Conservation (phyloP, 2,797 vertebrate species). For the Columba guinea region DNA sequence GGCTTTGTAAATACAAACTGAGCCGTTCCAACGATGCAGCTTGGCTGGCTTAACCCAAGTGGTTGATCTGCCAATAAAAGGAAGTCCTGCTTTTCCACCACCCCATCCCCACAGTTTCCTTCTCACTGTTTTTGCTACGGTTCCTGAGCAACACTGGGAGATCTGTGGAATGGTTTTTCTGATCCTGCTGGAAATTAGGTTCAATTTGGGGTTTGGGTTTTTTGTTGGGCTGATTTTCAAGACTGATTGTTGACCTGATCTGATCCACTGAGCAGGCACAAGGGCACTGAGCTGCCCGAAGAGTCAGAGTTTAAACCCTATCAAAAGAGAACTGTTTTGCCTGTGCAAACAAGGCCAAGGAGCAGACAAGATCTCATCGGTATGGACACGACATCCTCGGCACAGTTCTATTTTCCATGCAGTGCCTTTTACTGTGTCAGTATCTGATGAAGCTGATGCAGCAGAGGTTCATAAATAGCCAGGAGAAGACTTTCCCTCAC, state of each 20-base stretch:
- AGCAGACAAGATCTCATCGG: not conserved
- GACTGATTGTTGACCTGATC: not conserved
- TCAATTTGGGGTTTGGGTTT: not conserved
- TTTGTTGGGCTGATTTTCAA: not conserved
- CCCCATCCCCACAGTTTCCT: not conserved
- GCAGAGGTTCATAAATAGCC: fast-evolving
- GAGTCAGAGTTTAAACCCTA: not conserved
- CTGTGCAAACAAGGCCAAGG: not conserved
- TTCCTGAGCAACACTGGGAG: not conserved
- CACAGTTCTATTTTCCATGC: not conserved
- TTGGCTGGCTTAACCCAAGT: not conserved
- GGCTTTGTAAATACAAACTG: not conserved
- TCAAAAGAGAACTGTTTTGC: not conserved
- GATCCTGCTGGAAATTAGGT: not conserved
- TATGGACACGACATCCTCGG: not conserved
- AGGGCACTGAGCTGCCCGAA: not conserved
- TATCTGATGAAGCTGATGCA: not conserved
- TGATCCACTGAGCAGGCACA: not conserved
- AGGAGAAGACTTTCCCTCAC: not conserved
- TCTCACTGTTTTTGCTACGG: not conserved
- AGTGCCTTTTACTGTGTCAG: not conserved
- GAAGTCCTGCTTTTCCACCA: not conserved
- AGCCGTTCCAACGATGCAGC: not conserved
- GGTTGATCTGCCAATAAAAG: not conserved
- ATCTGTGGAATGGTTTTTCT: not conserved